Conservation (phyloP, 1,140 invertebrate species). For the Ylistrum balloti region DNA sequence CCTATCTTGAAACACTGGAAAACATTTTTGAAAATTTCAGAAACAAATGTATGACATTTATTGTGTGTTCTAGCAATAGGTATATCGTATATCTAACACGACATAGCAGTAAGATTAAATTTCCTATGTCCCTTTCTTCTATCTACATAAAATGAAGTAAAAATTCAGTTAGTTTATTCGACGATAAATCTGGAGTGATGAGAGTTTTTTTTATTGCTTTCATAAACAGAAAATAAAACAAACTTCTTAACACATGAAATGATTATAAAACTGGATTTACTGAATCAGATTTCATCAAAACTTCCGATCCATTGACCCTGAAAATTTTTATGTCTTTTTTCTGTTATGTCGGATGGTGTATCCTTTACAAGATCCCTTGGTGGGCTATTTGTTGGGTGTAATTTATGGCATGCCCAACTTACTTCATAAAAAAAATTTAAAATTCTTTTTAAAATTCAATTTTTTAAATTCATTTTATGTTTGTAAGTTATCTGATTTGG, state of each 20-base stretch:
- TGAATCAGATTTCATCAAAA: constrained; percentile 14
- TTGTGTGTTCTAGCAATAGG: not conserved
- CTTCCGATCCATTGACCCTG: not conserved
- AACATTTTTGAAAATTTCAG: not conserved
- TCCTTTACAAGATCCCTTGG: not conserved
- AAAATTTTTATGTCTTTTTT: not conserved
- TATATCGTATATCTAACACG: not conserved
- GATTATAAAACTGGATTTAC: not conserved
- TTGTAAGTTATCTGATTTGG: not conserved
- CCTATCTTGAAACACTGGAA: not conserved
- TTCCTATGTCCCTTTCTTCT: not conserved
- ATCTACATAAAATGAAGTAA: not conserved
- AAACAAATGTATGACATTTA: constrained; percentile 16
- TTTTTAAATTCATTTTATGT: not conserved
- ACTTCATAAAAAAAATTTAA: not conserved
- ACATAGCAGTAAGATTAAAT: not conserved
- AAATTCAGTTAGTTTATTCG: not conserved
- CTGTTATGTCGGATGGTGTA: not conserved
- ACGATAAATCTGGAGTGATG: not conserved
- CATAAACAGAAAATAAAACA: not conserved
- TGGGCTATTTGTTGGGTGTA: not conserved
- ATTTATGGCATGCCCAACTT: not conserved
- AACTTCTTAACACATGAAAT: constrained; percentile 21
- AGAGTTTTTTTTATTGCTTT: not conserved
- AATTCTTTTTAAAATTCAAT: not conserved